A percentile compares a stretch with the other conserved stretches of the same genome.
Evolutionary conservation across 2,888 invertebrate species (phyloP).

Genomic region (Spodoptera picta): DNA sequence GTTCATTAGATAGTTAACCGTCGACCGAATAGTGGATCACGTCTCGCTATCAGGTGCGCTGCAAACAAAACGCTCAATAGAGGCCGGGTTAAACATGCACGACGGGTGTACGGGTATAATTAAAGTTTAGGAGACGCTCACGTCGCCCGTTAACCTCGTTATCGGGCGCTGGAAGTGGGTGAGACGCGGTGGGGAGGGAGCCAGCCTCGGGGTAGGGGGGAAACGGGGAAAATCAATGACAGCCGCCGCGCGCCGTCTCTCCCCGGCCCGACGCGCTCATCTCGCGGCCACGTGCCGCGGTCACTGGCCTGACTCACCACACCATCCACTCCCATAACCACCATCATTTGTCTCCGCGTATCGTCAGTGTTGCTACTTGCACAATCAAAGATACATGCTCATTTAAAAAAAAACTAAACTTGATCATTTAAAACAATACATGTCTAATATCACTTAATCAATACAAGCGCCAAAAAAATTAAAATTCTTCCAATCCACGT

Average conservation of each 20-base stretch:
- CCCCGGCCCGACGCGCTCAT: constrained; percentile 86
- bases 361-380: constrained; percentile 40
- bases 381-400: constrained; percentile 7
- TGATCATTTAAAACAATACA: neutral
- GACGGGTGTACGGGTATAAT: constrained; percentile 88
- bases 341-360: constrained; percentile 53
- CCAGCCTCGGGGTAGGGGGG: constrained; percentile 77
- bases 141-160: constrained; percentile 89
- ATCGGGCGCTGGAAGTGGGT: constrained; percentile 89
- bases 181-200: constrained; percentile 85
- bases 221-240: constrained; percentile 88
- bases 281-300: constrained; percentile 87
- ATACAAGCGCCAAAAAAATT: constrained; percentile 7
- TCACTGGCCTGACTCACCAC: constrained; percentile 83
- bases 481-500: constrained; percentile 10
- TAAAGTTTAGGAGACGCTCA: constrained; percentile 89
- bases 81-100: constrained; percentile 88
- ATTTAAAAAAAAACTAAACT: constrained; percentile 2
- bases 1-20: constrained; percentile 79
- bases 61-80: constrained; percentile 86
- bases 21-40: constrained; percentile 77
- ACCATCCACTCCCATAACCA: constrained; percentile 64
- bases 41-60: constrained; percentile 84
- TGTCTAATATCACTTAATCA: constrained; percentile 5
- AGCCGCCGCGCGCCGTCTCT: constrained; percentile 88